phyloP scores from a whole-genome alignment of 2,888 invertebrate species.

The Palloptera scutellata region DNA sequence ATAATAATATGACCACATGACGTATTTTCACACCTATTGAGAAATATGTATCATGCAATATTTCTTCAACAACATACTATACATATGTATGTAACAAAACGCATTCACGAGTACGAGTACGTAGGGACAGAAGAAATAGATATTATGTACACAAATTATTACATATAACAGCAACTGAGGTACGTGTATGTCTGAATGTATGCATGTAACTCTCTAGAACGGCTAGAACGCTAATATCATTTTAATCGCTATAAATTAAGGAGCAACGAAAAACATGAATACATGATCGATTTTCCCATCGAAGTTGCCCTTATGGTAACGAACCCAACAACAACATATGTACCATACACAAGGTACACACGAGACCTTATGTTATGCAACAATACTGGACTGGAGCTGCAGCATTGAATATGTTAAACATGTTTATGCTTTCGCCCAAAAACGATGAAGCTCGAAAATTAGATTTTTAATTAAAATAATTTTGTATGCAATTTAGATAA shows the following conservation, averaged over 20 bases:
- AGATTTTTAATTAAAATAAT: constrained; percentile 66
- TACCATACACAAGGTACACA: neutral
- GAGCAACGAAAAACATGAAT: constrained; percentile 12
- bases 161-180: constrained; percentile 15
- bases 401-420: constrained; percentile 40
- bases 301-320: neutral
- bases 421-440: constrained; percentile 34
- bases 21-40: constrained; percentile 53
- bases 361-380: neutral
- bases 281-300: neutral
- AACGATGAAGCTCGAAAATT: constrained; percentile 51
- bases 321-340: neutral
- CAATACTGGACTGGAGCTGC: neutral
- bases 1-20: constrained; percentile 38
- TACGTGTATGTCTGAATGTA: neutral
- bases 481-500: constrained; percentile 66
- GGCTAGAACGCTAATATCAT: constrained; percentile 50
- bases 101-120: constrained; percentile 36
- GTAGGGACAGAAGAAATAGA: too few relatives aligned
- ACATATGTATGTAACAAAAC: constrained; percentile 47
- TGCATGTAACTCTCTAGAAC: neutral
- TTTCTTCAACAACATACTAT: constrained; percentile 21
- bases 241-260: constrained; percentile 56
- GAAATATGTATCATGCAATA: constrained; percentile 13
- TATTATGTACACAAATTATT: neutral